Conservation (phyloP, 2,113 vertebrate genomes). For the Glaucidium brasilianum region DNA sequence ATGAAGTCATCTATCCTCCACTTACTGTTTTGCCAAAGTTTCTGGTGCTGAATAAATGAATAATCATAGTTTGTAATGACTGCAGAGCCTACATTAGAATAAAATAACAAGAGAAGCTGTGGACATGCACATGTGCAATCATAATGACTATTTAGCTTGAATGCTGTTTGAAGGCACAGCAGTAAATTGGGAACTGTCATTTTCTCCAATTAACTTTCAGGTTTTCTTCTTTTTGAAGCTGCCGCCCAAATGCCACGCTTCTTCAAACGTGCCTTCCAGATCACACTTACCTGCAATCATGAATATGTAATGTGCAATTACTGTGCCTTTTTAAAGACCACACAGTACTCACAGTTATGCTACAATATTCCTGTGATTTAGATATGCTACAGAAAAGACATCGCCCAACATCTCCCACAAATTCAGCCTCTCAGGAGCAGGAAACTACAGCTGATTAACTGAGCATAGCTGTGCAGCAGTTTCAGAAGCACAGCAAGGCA, state of each 20-base stretch:
- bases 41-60: conserved; percentile 2
- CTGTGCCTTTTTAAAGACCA: not conserved
- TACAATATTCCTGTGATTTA: not conserved
- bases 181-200: not conserved
- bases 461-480: not conserved
- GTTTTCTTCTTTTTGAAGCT: conserved; percentile 19
- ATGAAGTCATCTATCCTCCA: not conserved
- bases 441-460: not conserved
- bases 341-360: not conserved
- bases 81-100: not conserved
- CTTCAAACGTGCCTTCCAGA: not conserved
- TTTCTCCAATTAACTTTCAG: not conserved
- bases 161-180: not conserved
- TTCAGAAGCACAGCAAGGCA: not conserved
- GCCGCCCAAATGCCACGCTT: not conserved
- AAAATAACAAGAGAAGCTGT: not conserved
- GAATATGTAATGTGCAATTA: not conserved
- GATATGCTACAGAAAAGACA: not conserved
- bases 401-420: not conserved
- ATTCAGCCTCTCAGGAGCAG: not conserved
- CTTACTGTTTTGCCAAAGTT: not conserved
- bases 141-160: not conserved
- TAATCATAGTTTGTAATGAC: not conserved
- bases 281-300: not conserved
- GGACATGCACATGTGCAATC: not conserved